A percentile compares a stretch with the other conserved stretches of the same genome.
These are phyloP conservation scores for Mirza zaza DNA, from an alignment of 2,113 vertebrate species.

Conservation along the genomic window DNA sequence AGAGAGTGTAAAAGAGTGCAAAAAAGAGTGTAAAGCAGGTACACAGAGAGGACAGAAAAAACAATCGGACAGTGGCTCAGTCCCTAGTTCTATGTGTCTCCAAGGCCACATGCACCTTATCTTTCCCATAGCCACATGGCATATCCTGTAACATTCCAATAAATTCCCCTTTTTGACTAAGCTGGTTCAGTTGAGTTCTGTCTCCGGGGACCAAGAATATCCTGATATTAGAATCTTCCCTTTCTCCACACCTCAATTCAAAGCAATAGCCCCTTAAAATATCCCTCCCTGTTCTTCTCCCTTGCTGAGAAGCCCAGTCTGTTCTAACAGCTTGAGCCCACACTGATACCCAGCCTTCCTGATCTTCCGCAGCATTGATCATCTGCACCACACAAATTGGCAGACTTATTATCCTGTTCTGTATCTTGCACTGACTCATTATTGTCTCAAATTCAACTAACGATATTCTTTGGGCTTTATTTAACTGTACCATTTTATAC, in stretches of 20 bases:
- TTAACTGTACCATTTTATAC: slow-evolving; percentile 56
- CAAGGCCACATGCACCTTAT: fast-evolving
- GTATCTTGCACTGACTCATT: slow-evolving; percentile 46
- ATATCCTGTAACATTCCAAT: not conserved
- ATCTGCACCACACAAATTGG: slow-evolving; percentile 29
- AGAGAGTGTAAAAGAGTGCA: not conserved
- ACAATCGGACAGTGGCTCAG: not conserved
- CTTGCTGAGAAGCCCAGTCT: not conserved
- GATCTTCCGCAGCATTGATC: slow-evolving; percentile 5
- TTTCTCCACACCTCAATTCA: not conserved
- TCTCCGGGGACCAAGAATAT: not conserved
- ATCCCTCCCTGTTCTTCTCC: not conserved
- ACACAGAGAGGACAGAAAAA: not conserved
- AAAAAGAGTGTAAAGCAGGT: not conserved
- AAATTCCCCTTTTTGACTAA: not conserved
- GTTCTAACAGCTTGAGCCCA: slow-evolving; percentile 23
- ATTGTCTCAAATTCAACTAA: slow-evolving; percentile 55
- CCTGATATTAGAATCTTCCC: not conserved
- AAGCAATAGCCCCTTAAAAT: not conserved
- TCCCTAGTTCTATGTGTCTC: not conserved
- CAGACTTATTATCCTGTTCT: slow-evolving; percentile 54
- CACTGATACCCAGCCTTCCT: not conserved
- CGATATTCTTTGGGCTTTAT: slow-evolving; percentile 55
- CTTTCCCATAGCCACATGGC: not conserved
- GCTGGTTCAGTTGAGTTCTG: not conserved